Evolutionary conservation across 1,140 invertebrate genomes (phyloP).

Genomic region (Belonocnema kinseyi): DNA sequence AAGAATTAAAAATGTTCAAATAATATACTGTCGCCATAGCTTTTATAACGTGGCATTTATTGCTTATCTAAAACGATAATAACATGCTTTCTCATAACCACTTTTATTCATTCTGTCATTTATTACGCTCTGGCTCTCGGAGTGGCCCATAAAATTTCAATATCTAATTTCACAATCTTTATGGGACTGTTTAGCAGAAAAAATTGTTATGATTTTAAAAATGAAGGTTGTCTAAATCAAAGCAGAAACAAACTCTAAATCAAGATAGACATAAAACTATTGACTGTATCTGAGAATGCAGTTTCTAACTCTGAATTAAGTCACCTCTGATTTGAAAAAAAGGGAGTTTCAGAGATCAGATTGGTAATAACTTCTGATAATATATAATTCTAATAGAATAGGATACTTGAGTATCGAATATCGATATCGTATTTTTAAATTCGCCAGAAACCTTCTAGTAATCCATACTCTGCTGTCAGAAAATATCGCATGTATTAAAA

Average conservation of each 20-base stretch:
- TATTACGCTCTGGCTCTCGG: neutral
- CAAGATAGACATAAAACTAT: too few relatives aligned
- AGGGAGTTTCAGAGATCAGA: neutral
- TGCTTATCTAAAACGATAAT: constrained; percentile 14
- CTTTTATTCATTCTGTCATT: constrained; percentile 28
- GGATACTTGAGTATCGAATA: constrained; percentile 1
- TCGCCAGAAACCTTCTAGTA: neutral
- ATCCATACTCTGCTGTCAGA: neutral
- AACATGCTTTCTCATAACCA: neutral
- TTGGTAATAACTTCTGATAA: constrained; percentile 19
- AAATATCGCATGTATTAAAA: neutral
- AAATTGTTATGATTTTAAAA: too few relatives aligned
- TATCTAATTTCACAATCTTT: too few relatives aligned
- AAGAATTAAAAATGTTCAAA: neutral
- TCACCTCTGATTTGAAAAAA: neutral
- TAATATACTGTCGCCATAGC: neutral
- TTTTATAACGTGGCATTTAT: constrained; percentile 16
- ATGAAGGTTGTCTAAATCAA: too few relatives aligned
- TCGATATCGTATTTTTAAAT: neutral
- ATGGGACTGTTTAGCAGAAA: too few relatives aligned
- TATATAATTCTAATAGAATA: neutral
- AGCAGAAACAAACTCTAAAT: too few relatives aligned
- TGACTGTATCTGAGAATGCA: too few relatives aligned
- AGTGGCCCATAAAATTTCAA: neutral
- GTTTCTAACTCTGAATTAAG: neutral